phyloP scores from a whole-genome alignment of 2,797 vertebrate species.

The Platalea minor region DNA sequence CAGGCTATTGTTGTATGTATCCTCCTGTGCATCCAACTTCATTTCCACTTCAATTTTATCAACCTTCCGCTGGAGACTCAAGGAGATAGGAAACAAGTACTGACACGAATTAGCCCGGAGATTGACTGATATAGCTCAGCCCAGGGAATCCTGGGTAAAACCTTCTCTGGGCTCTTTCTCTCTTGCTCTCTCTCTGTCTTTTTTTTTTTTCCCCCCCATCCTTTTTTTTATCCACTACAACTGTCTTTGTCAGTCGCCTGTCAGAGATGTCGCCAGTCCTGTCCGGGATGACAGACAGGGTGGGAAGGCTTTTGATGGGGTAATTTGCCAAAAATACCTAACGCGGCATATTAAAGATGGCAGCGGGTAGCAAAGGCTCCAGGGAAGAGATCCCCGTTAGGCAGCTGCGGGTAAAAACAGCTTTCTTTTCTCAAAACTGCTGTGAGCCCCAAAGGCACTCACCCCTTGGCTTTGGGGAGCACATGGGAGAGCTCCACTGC shows the following conservation, averaged over 20 bases:
- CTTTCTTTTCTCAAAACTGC: neutral
- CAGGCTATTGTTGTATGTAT: conserved; percentile 82
- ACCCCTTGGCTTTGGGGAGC: neutral
- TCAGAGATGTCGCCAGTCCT: conserved; percentile 77
- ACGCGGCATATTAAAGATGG: conserved; percentile 70
- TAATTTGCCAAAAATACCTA: conserved; percentile 84
- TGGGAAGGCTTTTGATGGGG: conserved; percentile 80
- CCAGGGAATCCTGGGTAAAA: conserved; percentile 82
- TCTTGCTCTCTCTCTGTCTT: conserved; percentile 23
- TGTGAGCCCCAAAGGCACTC: neutral
- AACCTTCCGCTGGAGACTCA: conserved; percentile 88
- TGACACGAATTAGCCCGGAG: conserved; percentile 95
- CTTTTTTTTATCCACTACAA: conserved; percentile 55
- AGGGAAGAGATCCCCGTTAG: neutral
- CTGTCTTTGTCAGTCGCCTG: conserved; percentile 83
- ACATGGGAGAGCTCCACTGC: accelerated
- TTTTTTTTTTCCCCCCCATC: neutral
- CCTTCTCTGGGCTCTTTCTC: conserved; percentile 67
- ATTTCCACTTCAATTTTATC: conserved; percentile 99
- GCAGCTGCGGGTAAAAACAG: accelerated
- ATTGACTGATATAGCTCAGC: conserved; percentile 90
- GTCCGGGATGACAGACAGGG: conserved; percentile 78
- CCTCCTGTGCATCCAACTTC: conserved; percentile 92
- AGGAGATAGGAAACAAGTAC: conserved; percentile 93
- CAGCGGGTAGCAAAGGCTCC: conserved; percentile 7